phyloP scores from a whole-genome alignment of 2,797 vertebrate genomes.

The Parauchenoglanis ngamensis region DNA sequence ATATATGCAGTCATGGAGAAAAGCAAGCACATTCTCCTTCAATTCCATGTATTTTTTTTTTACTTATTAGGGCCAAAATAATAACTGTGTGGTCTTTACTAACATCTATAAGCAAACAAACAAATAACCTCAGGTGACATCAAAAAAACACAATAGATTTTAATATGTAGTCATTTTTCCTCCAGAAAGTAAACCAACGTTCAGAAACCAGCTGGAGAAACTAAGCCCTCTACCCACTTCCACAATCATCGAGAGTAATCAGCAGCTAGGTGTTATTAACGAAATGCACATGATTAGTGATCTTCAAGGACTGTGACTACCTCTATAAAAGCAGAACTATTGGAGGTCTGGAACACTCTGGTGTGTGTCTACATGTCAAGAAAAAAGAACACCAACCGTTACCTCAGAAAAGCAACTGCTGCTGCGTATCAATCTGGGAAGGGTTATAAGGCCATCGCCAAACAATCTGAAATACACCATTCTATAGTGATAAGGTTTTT shows the following conservation, averaged over 20 bases:
- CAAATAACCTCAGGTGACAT: not conserved
- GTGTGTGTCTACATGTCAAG: not conserved
- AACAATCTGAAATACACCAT: not conserved
- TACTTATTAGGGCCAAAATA: not conserved
- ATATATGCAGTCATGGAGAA: not conserved
- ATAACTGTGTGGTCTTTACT: not conserved
- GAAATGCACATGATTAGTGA: not conserved
- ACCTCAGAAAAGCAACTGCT: not conserved
- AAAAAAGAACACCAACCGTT: not conserved
- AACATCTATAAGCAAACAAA: no score
- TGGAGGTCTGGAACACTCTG: not conserved
- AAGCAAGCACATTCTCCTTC: not conserved
- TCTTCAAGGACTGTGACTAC: not conserved
- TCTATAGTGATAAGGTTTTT: no score
- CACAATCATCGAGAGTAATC: not conserved
- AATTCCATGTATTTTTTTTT: not conserved
- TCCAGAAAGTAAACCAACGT: not conserved
- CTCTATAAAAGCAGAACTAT: not conserved
- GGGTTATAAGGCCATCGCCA: not conserved
- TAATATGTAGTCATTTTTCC: not conserved
- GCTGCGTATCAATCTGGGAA: not conserved
- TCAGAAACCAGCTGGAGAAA: not conserved
- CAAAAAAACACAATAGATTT: not conserved
- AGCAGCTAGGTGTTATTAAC: not conserved
- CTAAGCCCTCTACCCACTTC: not conserved